These are phyloP conservation scores for Palythoa grandiflora DNA, from an alignment of 92 coral and sea anemone species.

Conservation along the genomic window DNA sequence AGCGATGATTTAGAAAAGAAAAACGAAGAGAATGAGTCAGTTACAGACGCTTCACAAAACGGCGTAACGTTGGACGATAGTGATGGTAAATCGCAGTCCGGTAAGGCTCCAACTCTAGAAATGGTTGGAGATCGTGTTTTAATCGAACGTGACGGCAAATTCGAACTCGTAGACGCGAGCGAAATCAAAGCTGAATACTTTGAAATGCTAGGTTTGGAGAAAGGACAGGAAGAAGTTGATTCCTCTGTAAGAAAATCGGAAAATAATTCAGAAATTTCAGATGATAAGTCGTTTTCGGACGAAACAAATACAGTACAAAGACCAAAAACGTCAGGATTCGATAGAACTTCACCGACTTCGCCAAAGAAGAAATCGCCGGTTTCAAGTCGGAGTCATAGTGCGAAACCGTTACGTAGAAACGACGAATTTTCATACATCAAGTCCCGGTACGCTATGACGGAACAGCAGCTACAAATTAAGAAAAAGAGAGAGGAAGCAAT, in stretches of 20 bases:
- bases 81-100: background rate
- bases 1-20: conserved; percentile 37
- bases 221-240: conserved; percentile 49
- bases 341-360: conserved; percentile 48
- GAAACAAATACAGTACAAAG: conserved; percentile 61
- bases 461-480: conserved; percentile 90
- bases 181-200: conserved; percentile 98
- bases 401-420: conserved; percentile 67
- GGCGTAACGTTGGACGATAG: conserved; percentile 59
- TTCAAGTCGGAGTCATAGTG: conserved; percentile 77
- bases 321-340: conserved; percentile 83
- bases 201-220: conserved; percentile 89
- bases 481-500: conserved; percentile 90
- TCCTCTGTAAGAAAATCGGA: conserved; percentile 41
- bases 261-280: conserved; percentile 18
- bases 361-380: conserved; percentile 30
- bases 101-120: conserved; percentile 74
- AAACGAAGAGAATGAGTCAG: conserved; percentile 52
- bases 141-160: conserved; percentile 95
- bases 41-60: conserved; percentile 62
- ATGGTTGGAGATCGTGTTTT: conserved; percentile 93
- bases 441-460: conserved; percentile 91
- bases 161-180: conserved; percentile 96
- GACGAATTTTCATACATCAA: conserved; percentile 85
- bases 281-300: conserved; percentile 14